Percentiles rank a stretch among this genome's conserved stretches.
Conservation (phyloP, 2,888 invertebrate species). For the Meloe dianella region DNA sequence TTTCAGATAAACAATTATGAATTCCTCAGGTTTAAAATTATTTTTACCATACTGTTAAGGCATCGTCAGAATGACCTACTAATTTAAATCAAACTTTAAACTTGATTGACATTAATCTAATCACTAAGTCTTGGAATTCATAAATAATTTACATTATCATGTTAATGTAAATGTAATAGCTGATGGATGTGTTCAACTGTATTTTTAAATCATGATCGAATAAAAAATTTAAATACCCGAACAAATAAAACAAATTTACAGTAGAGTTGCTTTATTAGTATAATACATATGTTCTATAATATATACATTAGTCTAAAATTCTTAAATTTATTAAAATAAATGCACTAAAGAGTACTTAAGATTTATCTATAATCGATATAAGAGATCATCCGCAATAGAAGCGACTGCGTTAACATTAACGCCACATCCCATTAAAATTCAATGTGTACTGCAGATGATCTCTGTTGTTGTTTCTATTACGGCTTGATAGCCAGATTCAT, state of each 20-base stretch:
- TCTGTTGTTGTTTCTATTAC: slow-evolving; percentile 41
- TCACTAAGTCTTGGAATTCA: too few relatives aligned
- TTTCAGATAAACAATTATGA: too few relatives aligned
- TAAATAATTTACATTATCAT: background rate
- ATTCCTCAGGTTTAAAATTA: too few relatives aligned
- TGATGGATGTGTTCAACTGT: background rate
- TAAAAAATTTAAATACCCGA: too few relatives aligned
- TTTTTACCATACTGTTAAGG: too few relatives aligned
- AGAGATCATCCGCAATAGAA: background rate
- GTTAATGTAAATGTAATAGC: background rate
- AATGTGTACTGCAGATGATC: too few relatives aligned
- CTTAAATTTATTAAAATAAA: slow-evolving; percentile 31
- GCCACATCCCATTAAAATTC: background rate
- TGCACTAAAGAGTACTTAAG: background rate
- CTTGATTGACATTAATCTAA: too few relatives aligned
- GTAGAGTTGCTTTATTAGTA: background rate
- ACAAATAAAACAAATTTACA: too few relatives aligned
- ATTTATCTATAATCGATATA: background rate
- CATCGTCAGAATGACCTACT: too few relatives aligned
- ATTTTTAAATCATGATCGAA: background rate
- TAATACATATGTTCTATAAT: background rate
- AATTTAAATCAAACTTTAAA: too few relatives aligned
- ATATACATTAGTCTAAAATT: slow-evolving; percentile 24
- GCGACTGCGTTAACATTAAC: background rate
- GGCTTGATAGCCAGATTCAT: slow-evolving; percentile 43